phyloP scores from a whole-genome alignment of 2,113 vertebrate species.

The Meleagris gallopavo region DNA sequence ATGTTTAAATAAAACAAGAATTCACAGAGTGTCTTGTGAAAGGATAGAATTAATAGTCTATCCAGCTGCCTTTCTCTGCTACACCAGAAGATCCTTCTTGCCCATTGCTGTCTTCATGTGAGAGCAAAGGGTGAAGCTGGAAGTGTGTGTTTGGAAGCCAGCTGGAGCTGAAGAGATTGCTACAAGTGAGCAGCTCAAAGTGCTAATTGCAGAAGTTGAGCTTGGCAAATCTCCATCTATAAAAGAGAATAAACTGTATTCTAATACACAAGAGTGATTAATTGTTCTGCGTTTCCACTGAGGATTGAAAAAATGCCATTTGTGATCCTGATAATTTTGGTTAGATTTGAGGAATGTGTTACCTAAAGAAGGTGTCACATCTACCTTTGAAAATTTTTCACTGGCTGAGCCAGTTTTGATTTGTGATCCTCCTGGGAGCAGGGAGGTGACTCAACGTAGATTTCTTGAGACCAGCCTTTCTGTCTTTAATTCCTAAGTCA shows the following conservation, averaged over 20 bases:
- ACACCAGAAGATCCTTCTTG: background rate
- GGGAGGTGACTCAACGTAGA: background rate
- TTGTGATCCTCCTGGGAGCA: background rate
- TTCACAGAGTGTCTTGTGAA: background rate
- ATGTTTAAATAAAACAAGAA: background rate
- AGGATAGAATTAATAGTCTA: background rate
- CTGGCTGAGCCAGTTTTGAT: background rate
- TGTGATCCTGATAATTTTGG: background rate
- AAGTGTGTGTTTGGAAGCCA: background rate
- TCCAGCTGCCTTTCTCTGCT: background rate
- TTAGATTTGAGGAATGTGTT: background rate
- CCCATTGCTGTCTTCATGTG: background rate
- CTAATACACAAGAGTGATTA: background rate
- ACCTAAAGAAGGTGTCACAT: background rate
- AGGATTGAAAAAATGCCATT: background rate
- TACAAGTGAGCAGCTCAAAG: background rate
- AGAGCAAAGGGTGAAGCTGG: background rate
- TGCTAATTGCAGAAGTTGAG: background rate
- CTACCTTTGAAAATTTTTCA: background rate
- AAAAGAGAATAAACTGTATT: background rate
- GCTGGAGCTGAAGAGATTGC: background rate
- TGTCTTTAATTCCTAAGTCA: background rate
- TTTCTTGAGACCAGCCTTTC: background rate
- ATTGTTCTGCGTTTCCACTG: background rate
- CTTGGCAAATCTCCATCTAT: background rate